Evolutionary conservation across 2,797 vertebrate genomes (phyloP).

Genomic region (Cottoperca gobio): DNA sequence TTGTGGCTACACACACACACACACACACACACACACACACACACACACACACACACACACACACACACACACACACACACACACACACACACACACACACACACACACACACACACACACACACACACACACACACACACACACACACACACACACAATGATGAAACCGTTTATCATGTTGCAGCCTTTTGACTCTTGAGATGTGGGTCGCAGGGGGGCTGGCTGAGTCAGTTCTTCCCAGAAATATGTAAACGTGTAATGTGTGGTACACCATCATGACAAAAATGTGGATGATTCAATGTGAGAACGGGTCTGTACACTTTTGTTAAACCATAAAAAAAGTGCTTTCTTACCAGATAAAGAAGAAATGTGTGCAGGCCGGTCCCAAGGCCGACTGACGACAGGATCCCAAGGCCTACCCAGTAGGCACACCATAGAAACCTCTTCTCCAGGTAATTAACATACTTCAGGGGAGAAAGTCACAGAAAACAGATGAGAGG

Average conservation of each 20-base stretch:
- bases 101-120: too few relatives aligned
- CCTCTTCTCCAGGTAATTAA: constrained; percentile 92
- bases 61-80: too few relatives aligned
- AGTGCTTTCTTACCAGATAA: constrained; percentile 91
- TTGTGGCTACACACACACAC: background rate
- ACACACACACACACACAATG: too few relatives aligned
- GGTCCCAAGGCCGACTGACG: constrained; percentile 97
- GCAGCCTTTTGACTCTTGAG: background rate
- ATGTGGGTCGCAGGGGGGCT: background rate
- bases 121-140: too few relatives aligned
- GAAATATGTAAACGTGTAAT: background rate
- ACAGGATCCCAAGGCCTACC: constrained; percentile 98
- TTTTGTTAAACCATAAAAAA: background rate
- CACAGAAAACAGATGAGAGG: background rate
- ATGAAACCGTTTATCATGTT: background rate
- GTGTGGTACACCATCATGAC: background rate
- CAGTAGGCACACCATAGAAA: constrained; percentile 98
- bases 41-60: too few relatives aligned
- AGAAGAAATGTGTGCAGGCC: constrained; percentile 98
- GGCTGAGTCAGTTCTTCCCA: background rate
- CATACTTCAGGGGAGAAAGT: constrained; percentile 85
- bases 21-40: too few relatives aligned
- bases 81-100: too few relatives aligned
- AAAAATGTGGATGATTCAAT: background rate
- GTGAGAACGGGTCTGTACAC: background rate